phyloP scores from a whole-genome alignment of 2,113 vertebrate species.

The Nycticorax nycticorax region DNA sequence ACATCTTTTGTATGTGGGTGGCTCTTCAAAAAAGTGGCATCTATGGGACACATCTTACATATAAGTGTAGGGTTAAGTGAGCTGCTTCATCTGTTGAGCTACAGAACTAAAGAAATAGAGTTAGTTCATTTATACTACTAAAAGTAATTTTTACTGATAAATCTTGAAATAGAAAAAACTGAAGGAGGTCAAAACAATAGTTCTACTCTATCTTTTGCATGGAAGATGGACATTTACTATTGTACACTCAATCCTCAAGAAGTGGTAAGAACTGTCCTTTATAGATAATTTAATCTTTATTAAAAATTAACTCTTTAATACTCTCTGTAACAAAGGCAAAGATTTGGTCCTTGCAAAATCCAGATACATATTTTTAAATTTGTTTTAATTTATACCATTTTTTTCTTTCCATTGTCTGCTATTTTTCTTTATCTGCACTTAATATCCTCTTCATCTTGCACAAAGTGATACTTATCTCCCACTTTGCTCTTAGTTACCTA shows the following conservation, averaged over 20 bases:
- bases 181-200: not conserved
- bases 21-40: not conserved
- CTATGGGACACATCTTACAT: not conserved
- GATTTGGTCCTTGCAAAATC: not conserved
- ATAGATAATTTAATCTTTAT: not conserved
- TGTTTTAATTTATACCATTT: not conserved
- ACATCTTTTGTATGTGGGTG: not conserved
- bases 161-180: not conserved
- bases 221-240: not conserved
- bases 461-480: not conserved
- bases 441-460: not conserved
- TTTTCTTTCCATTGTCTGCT: not conserved
- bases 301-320: not conserved
- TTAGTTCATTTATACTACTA: not conserved
- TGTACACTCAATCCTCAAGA: not conserved
- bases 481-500: not conserved
- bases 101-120: not conserved
- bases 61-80: not conserved
- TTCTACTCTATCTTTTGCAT: not conserved
- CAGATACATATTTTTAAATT: not conserved
- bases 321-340: not conserved
- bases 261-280: not conserved
- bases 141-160: not conserved
- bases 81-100: not conserved
- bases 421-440: not conserved